Percentiles rank a stretch among this genome's conserved stretches.
Evolutionary conservation across 2,888 invertebrate genomes (phyloP).

Genomic region (Luperina testacea): DNA sequence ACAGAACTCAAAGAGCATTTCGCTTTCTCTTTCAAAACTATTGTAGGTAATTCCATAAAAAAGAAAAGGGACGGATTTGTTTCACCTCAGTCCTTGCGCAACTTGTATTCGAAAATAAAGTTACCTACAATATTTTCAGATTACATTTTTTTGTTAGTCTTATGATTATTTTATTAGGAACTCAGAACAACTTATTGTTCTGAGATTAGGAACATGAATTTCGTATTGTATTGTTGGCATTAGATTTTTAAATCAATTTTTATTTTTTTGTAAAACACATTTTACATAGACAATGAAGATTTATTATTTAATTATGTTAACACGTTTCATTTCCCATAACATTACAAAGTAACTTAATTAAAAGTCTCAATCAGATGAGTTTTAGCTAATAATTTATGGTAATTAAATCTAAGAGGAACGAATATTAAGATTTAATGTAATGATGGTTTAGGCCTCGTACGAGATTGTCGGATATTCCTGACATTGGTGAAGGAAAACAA

Average conservation of each 20-base stretch:
- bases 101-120: not conserved
- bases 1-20: not conserved
- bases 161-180: not conserved
- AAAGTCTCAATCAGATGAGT: not conserved
- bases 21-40: not conserved
- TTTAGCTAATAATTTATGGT: not conserved
- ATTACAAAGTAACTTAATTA: not conserved
- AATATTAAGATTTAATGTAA: not conserved
- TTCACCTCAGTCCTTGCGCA: not conserved
- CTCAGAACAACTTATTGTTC: too few species aligned
- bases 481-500: not conserved
- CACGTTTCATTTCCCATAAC: slow-evolving; percentile 2
- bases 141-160: not conserved
- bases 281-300: slow-evolving; percentile 13
- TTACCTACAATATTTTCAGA: not conserved
- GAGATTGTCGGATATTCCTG: too few species aligned
- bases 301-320: not conserved
- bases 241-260: not conserved
- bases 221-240: too few species aligned
- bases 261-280: not conserved
- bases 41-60: not conserved
- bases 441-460: too few species aligned
- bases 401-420: not conserved
- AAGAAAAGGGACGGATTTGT: not conserved
- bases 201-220: not conserved